Evolutionary conservation across 2,113 vertebrate species (phyloP), one percentile per base, ranked within the genome.

Genomic region (Cygnus buccinator): DNA sequence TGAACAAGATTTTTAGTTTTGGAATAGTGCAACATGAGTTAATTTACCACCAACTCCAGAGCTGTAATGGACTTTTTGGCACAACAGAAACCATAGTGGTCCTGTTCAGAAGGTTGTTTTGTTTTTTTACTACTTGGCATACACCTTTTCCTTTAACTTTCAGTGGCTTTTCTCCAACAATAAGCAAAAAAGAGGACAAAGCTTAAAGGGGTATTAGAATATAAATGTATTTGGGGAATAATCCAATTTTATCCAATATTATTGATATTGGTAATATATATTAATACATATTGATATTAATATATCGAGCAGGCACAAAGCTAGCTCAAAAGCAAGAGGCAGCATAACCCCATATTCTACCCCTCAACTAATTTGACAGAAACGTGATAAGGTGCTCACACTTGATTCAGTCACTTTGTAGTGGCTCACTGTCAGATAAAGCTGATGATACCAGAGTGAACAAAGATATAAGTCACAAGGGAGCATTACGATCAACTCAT

Each of bases 51-150:
- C 3, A 93, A 48, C 44, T 95, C 87, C 48, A 91, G 62, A 93
- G 39, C 54, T 85, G 35, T 91, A 89, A 79, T 87, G 89, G 93
- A 85, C 58, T 76, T 89, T 66, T 31, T 93, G 90, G 90, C 85
- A 83, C 22, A 28, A 70, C 86, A 83, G 33, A 21, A 61, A 14
- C 29, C 48, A 63, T 21, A 65, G 70, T 57, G 29, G 62, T 72
- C 94, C 82, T 94, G 67, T 65, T 95, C 74, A 72, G 87, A 58
- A 12, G 20, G 23, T 50, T 25, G 11, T 50, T 52, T 52, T 52
- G 23, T 26, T 52, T 52, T 52, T 52, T 52, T 25, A 52, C 26
- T 58, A 31, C 48, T 73, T 92, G 88, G 67, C 31, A 22, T 54
- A 25, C 13, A 90, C 35, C 31, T 75, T 66, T 37, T 82, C 35